These are phyloP conservation scores for Cyclargus thomasi DNA, from an alignment of 1,140 invertebrate genomes.

Conservation along the genomic window DNA sequence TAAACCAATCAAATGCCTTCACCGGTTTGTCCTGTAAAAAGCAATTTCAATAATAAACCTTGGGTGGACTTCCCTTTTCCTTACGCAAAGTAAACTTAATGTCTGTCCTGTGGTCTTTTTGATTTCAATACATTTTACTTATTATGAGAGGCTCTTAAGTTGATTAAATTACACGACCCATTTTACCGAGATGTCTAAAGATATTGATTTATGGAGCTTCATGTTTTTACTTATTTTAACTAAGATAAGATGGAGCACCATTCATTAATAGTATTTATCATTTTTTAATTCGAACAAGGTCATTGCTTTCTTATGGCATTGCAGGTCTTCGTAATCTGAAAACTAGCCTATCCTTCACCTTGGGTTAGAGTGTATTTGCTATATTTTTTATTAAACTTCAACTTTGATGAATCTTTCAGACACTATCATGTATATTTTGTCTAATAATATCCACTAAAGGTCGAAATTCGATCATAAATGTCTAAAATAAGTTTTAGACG, in stretches of 20 bases:
- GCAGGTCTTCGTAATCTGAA: no score
- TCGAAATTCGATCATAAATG: no score
- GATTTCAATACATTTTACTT: neutral
- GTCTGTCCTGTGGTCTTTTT: neutral
- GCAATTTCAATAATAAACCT: neutral
- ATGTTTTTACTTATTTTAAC: neutral
- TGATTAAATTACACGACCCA: conserved; percentile 6
- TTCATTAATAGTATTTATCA: no score
- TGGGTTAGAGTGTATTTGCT: no score
- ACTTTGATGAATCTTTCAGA: no score
- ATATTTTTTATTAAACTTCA: no score
- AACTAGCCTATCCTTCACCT: no score
- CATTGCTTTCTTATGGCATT: no score
- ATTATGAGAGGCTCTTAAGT: conserved; percentile 6
- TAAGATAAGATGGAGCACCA: neutral
- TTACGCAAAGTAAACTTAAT: neutral
- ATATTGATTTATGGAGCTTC: neutral
- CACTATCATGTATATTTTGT: no score
- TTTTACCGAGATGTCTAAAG: neutral
- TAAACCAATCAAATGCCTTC: neutral
- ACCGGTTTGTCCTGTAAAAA: neutral
- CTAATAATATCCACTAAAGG: no score
- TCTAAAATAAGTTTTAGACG: no score
- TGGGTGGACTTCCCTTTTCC: neutral
- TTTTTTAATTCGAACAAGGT: no score